Conservation (phyloP, 2,797 vertebrate species). For the Sebastiscus tertius region DNA sequence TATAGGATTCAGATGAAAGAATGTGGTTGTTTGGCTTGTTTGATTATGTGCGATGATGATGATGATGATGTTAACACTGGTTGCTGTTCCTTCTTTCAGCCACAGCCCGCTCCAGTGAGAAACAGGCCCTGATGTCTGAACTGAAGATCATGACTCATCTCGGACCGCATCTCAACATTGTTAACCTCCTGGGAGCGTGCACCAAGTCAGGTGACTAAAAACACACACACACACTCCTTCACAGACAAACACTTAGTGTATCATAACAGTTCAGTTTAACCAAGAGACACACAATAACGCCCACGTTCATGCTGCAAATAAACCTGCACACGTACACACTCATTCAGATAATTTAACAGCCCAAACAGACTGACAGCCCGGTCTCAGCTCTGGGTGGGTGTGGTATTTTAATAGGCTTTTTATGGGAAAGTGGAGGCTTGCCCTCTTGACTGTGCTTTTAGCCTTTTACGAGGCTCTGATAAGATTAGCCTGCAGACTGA, state of each 20-base stretch:
- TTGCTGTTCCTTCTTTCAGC: constrained; percentile 78
- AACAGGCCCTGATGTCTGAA: constrained; percentile 99
- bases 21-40: neutral
- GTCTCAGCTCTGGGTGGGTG: constrained; percentile 50
- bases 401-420: constrained; percentile 75
- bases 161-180: constrained; percentile 98
- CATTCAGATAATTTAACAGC: constrained; percentile 12
- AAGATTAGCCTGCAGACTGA: constrained; percentile 78
- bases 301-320: neutral
- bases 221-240: neutral
- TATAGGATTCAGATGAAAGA: too few relatives aligned
- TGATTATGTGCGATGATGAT: neutral
- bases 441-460: constrained; percentile 69
- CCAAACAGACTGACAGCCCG: constrained; percentile 32
- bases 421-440: constrained; percentile 64
- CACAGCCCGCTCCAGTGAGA: constrained; percentile 97
- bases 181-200: constrained; percentile 96
- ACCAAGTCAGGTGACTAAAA: constrained; percentile 93
- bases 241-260: neutral
- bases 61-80: constrained; percentile 3
- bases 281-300: neutral
- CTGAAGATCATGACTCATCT: constrained; percentile 99
- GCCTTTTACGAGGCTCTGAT: constrained; percentile 77
- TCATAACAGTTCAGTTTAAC: constrained; percentile 4
- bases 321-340: neutral